A percentile compares a stretch with the other conserved stretches of the same genome.
These are phyloP conservation scores for Eremobia ochroleuca DNA, from an alignment of 2,888 invertebrate genomes.

Conservation along the genomic window DNA sequence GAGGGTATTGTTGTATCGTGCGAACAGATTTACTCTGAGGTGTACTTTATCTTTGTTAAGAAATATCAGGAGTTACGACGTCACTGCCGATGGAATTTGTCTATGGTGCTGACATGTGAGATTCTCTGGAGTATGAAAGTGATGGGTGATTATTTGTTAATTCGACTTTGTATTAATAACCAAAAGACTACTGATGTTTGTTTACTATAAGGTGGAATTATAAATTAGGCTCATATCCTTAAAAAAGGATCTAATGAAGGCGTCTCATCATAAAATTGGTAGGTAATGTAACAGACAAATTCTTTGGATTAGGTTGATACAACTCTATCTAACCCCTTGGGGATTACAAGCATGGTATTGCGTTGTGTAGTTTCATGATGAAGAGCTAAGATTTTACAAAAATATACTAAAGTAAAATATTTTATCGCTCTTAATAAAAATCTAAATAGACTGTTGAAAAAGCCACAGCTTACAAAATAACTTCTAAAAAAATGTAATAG, in stretches of 20 bases:
- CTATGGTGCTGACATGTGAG: background rate
- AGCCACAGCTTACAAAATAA: background rate
- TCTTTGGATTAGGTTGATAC: background rate
- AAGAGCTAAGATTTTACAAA: background rate
- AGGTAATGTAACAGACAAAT: no score
- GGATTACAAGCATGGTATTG: background rate
- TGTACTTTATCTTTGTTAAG: constrained; percentile 15
- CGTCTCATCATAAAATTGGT: background rate
- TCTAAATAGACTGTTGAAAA: background rate
- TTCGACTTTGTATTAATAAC: background rate
- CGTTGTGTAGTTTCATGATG: background rate
- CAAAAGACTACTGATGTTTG: no score
- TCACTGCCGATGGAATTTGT: constrained; percentile 1
- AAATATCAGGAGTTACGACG: constrained; percentile 4
- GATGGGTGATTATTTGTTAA: background rate
- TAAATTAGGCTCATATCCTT: background rate
- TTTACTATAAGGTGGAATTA: background rate
- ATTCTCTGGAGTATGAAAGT: background rate
- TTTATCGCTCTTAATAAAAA: background rate
- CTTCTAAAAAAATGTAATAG: background rate
- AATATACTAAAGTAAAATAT: background rate
- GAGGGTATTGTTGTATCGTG: background rate
- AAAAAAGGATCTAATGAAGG: background rate
- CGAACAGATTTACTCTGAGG: background rate
- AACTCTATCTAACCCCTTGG: background rate